phyloP scores from a whole-genome alignment of 2,888 invertebrate genomes.

The Nomada fucata region DNA sequence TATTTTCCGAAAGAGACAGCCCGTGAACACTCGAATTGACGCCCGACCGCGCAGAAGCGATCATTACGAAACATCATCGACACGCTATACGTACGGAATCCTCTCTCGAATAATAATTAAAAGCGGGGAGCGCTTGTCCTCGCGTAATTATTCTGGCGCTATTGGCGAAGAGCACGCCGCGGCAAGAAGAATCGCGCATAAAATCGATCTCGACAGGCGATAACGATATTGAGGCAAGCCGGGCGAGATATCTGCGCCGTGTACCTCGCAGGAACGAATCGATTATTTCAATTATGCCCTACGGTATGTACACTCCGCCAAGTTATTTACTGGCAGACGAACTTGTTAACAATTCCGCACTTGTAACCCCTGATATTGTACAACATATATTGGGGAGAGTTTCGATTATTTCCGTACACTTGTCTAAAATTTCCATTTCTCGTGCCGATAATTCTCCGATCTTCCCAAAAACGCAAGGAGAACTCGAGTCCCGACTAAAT shows the following conservation, averaged over 20 bases:
- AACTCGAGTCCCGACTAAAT: too few relatives aligned
- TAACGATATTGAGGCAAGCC: slow-evolving; percentile 2
- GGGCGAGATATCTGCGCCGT: not conserved
- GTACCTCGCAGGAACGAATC: not conserved
- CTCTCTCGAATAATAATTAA: not conserved
- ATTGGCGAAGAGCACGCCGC: not conserved
- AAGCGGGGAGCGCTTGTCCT: not conserved
- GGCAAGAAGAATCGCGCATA: not conserved
- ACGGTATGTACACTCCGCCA: too few relatives aligned
- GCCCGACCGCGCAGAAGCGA: not conserved
- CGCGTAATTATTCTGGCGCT: slow-evolving; percentile 7
- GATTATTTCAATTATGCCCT: slow-evolving; percentile 15
- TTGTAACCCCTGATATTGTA: not conserved
- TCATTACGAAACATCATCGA: not conserved
- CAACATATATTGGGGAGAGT: too few relatives aligned
- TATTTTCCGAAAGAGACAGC: slow-evolving; percentile 17
- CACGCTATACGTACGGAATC: not conserved
- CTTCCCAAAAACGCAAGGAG: not conserved
- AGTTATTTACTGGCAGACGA: not conserved
- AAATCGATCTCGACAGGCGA: not conserved
- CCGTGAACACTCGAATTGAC: not conserved
- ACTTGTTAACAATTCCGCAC: not conserved
- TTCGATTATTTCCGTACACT: too few relatives aligned
- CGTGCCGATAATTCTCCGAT: not conserved
- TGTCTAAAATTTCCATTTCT: too few relatives aligned